These are phyloP conservation scores for Geotrypetes seraphini DNA, from an alignment of 2,797 vertebrate genomes.

Conservation along the genomic window DNA sequence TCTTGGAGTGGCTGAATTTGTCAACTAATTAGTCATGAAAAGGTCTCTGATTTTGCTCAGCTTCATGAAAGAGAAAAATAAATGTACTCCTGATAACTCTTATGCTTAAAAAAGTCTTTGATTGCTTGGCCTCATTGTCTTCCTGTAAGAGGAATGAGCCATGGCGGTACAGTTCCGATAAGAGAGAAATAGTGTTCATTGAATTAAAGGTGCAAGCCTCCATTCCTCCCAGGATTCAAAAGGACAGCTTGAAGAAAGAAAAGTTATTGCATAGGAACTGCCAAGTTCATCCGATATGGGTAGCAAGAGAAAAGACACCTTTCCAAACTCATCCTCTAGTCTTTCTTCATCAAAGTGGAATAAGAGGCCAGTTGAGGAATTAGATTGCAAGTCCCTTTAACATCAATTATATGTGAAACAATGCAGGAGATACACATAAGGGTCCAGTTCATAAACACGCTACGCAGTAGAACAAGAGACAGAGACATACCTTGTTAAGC, in stretches of 20 bases:
- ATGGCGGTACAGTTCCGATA: neutral
- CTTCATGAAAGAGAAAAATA: too few species aligned
- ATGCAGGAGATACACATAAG: neutral
- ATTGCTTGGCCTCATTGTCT: too few species aligned
- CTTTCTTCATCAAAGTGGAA: slow-evolving; percentile 3
- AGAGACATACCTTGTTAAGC: neutral
- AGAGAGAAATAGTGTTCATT: too few species aligned
- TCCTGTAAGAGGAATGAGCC: too few species aligned
- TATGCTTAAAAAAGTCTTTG: too few species aligned
- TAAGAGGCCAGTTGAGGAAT: slow-evolving; percentile 1
- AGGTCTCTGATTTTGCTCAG: too few species aligned
- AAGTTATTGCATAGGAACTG: too few species aligned
- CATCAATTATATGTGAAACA: neutral
- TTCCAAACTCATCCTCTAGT: neutral
- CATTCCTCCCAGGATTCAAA: neutral
- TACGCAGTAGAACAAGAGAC: neutral
- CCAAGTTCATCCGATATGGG: neutral
- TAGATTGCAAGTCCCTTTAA: slow-evolving; percentile 1
- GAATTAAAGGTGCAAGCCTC: too few species aligned
- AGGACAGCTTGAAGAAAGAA: neutral
- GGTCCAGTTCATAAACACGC: slow-evolving; percentile 2
- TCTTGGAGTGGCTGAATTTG: too few species aligned
- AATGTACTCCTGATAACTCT: too few species aligned
- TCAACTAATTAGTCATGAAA: too few species aligned
- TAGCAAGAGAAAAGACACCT: neutral